Evolutionary conservation across 2,888 invertebrate species (phyloP).

Genomic region (Drosophila parthenogenetica): DNA sequence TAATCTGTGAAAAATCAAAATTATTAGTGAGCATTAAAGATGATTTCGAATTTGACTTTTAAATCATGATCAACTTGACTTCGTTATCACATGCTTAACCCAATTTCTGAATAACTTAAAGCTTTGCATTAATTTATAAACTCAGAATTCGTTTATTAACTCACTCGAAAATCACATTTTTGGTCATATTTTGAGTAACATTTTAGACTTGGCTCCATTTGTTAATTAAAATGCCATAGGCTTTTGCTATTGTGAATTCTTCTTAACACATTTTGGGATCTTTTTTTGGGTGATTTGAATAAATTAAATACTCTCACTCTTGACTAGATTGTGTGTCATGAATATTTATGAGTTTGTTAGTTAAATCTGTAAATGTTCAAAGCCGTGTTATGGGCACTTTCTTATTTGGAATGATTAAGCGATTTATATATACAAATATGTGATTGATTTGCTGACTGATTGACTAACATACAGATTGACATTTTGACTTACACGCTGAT

Average conservation of each 20-base stretch:
- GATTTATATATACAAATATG: not conserved
- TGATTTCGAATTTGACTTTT: not conserved
- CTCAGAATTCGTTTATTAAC: not conserved
- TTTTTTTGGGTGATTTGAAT: constrained; percentile 1
- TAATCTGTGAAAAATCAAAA: not conserved
- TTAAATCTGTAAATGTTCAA: constrained; percentile 5
- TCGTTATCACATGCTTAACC: not conserved
- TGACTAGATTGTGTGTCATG: not conserved
- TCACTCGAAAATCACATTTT: not conserved
- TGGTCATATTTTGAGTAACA: not conserved
- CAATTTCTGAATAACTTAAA: not conserved
- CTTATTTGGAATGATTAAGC: not conserved
- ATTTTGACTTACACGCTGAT: not conserved
- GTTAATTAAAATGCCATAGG: constrained; percentile 3
- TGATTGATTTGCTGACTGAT: constrained; percentile 4
- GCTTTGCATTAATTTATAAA: not conserved
- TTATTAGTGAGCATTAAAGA: not conserved
- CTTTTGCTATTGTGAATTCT: not conserved
- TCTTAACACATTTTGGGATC: constrained; percentile 3
- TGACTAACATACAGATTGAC: not conserved
- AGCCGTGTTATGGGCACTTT: constrained; percentile 2
- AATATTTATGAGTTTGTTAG: constrained; percentile 10
- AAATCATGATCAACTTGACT: not conserved
- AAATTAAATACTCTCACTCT: constrained; percentile 7
- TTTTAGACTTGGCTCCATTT: constrained; percentile 1